Evolutionary conservation across 2,888 invertebrate species (phyloP), one percentile per base, ranked within the genome.

Genomic region (Idaea straminata): DNA sequence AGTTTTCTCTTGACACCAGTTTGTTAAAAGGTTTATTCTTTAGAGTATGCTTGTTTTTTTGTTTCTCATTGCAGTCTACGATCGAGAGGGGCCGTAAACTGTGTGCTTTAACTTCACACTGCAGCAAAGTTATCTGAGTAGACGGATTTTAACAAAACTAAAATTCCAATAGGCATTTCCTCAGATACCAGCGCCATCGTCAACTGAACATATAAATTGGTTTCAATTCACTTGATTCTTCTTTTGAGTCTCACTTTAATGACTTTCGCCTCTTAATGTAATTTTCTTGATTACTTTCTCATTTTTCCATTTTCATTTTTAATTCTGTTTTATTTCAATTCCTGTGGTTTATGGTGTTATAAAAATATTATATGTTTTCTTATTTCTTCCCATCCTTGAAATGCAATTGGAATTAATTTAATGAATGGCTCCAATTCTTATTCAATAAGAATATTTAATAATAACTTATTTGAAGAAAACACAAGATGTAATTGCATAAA

Each of bases 221-320:
- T 47, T 47, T 47, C 10, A 47, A 47, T 47, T 47, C 47, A 47
- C 47, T 47, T 47, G 47, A 47, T 13, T 47, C 47, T 74, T 72
- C 70, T 70, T 67, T 47, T 47, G 13, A 47, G 47, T 47, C 13
- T 47, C 68, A 74, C 67, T 78, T 82, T 82, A 81, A 83, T 77
- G 78, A 77, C 76, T 78, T 82, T 79, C 72, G 75, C 74, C 71
- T 72, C 71, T 74, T 78, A 77, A 82, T 83, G 82, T 74, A 79
- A 83, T 82, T 79, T 74, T 76, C 76, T 75, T 77, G 74, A 80
- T 81, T 78, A 76, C 75, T 81, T 78, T 74, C 70, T 69, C 71
- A 65, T 67, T 73, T 72, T 74, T 72, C 68, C 72, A 73, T 69
- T 61, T 66, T 68, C 47, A 64, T 60, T 62, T 61, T 63, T 59